Base-by-base conservation (phyloP, 2,797 vertebrate genomes). In the Sebastes dallii region DNA sequence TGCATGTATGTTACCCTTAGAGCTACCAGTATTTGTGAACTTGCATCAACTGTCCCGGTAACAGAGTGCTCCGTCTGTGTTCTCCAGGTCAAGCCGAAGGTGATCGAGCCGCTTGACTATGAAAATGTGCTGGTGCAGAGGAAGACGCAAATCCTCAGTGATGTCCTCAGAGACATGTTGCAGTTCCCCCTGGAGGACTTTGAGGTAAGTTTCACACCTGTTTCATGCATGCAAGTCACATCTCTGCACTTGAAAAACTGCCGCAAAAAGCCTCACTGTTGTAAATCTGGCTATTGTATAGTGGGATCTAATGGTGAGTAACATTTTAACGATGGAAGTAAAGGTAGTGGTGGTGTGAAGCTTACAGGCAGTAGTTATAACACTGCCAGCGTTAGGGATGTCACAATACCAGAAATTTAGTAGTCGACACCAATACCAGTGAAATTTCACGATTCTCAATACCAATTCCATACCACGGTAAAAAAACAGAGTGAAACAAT, bases 101-200 rank as follows among this genome's bases (percentile, higher is more conserved):
- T 99, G 79, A 98, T 99, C 20, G 98, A 99, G 90, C 99, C 99
- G 0, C 94, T 99, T 78, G 99, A 99, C 91, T 99, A 99, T 66
- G 98, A 99, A 94, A 99, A 97, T 95, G 97, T 99, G 86, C 96
- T 99, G 29, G 96, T 99, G 80, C 99, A 99, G 91, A 97, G 96
- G 90, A 99, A 99, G 93, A 99, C 98, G 0, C 99, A 99, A 92
- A 99, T 99, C 88, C 95, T 99, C 91, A 99, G 98, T 2, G 98
- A 99, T 95, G 96, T 96, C 81, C 95, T 99, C 74, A 89, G 98
- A 87, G 99, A 99, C 88, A 98, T 99, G 98, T 95, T 99, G 39
- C 97, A 99, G 93, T 99, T 99, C 83, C 99, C 99, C 18, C 95
- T 97, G 62, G 99, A 99, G 91, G 99, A 99, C 94, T 99, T 99